Percentiles rank a stretch among this genome's conserved stretches.
phyloP scores from a whole-genome alignment of 2,113 vertebrate genomes.

The Oncorhynchus mykiss region DNA sequence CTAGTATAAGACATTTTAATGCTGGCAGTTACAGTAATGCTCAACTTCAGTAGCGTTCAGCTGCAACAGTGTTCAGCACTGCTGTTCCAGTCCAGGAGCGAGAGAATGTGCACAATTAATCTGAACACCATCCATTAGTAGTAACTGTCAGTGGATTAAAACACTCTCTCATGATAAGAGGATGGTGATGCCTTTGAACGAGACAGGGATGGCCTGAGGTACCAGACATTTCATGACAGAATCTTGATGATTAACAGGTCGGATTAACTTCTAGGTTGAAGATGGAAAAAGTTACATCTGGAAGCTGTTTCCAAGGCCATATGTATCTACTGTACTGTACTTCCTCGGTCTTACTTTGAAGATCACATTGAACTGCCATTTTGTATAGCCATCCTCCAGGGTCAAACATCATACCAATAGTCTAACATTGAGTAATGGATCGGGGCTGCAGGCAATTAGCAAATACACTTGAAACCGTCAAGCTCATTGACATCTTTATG shows the following conservation, averaged over 20 bases:
- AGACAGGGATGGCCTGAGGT: constrained; percentile 1
- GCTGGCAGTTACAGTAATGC: no score
- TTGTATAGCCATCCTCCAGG: background rate
- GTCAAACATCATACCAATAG: background rate
- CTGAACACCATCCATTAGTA: background rate
- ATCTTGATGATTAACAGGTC: background rate
- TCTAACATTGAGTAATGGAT: no score
- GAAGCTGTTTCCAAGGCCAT: background rate
- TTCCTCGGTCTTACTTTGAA: background rate
- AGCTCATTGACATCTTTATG: no score
- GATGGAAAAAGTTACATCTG: background rate
- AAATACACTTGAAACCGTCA: no score
- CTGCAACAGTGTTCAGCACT: background rate
- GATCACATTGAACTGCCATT: background rate
- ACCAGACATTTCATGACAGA: background rate
- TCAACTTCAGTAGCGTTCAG: no score
- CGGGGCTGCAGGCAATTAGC: no score
- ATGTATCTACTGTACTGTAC: background rate
- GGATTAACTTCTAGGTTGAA: background rate
- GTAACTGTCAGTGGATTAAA: background rate
- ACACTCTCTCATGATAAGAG: background rate
- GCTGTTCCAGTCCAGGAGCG: background rate
- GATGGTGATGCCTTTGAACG: background rate
- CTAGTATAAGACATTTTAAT: no score
- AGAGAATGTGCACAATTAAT: background rate